Conservation (phyloP, 2,888 invertebrate species). For the Caenorhabditis japonica region DNA sequence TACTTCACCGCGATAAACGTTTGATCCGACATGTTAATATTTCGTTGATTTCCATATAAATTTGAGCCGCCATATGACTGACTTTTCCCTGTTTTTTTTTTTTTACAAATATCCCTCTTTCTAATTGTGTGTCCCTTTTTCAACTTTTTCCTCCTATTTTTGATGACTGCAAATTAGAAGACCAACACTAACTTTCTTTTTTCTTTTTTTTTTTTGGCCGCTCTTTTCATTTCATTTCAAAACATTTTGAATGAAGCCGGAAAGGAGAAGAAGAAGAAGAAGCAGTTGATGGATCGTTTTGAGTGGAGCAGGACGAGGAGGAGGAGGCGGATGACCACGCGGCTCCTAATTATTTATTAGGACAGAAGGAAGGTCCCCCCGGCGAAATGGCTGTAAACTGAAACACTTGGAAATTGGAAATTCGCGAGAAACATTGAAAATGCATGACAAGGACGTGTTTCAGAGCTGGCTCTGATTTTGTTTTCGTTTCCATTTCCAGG, state of each 20-base stretch:
- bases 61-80: neutral
- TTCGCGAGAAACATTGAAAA: constrained; percentile 11
- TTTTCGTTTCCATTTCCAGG: too few species aligned
- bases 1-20: constrained; percentile 15
- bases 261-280: too few species aligned
- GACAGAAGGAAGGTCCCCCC: too few species aligned
- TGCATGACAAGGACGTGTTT: neutral
- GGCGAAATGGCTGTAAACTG: constrained; percentile 21
- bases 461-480: too few species aligned
- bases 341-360: constrained; percentile 26
- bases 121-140: neutral
- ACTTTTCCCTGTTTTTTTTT: neutral
- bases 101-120: constrained; percentile 3
- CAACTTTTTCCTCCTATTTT: neutral
- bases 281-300: constrained; percentile 24
- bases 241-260: constrained; percentile 6
- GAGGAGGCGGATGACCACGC: too few species aligned
- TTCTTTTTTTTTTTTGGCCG: too few species aligned
- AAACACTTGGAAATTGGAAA: neutral
- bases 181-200: neutral
- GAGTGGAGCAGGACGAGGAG: too few species aligned
- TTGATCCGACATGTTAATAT: constrained; percentile 15
- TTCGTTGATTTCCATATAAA: neutral
- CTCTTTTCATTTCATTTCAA: too few species aligned
- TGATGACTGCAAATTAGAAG: constrained; percentile 12